Evolutionary conservation across 2,888 invertebrate species (phyloP).

Genomic region (Apantesis nais): DNA sequence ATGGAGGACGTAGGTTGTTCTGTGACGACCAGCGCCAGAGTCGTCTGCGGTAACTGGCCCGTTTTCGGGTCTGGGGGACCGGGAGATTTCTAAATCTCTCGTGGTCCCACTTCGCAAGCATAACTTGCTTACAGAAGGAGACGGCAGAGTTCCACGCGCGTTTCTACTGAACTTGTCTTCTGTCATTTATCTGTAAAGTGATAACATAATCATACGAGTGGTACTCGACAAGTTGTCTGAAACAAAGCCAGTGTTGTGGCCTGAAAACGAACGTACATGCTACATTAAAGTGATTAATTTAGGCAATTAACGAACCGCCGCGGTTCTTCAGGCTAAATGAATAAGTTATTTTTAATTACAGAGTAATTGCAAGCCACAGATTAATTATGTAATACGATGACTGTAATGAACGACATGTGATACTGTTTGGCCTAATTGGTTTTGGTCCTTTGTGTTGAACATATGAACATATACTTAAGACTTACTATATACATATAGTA

Average conservation of each 20-base stretch:
- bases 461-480: too few species aligned
- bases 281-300: constrained; percentile 82
- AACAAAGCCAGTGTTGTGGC: constrained; percentile 74
- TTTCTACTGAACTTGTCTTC: constrained; percentile 23
- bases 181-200: constrained; percentile 3
- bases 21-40: too few species aligned
- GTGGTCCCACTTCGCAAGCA: too few species aligned
- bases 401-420: constrained; percentile 51
- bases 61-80: too few species aligned
- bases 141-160: too few species aligned
- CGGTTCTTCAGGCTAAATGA: constrained; percentile 70
- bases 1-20: too few species aligned
- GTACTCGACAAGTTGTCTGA: constrained; percentile 54
- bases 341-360: constrained; percentile 85
- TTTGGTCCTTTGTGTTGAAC: background rate
- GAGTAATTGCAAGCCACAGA: constrained; percentile 68
- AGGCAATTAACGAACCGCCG: constrained; percentile 73
- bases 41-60: too few species aligned
- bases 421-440: constrained; percentile 19
- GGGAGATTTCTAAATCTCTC: too few species aligned
- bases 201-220: constrained; percentile 27
- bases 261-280: constrained; percentile 79
- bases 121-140: too few species aligned
- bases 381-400: constrained; percentile 57
- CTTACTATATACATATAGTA: too few species aligned